phyloP scores from a whole-genome alignment of 2,888 invertebrate genomes.

The Stenodema calcarata region DNA sequence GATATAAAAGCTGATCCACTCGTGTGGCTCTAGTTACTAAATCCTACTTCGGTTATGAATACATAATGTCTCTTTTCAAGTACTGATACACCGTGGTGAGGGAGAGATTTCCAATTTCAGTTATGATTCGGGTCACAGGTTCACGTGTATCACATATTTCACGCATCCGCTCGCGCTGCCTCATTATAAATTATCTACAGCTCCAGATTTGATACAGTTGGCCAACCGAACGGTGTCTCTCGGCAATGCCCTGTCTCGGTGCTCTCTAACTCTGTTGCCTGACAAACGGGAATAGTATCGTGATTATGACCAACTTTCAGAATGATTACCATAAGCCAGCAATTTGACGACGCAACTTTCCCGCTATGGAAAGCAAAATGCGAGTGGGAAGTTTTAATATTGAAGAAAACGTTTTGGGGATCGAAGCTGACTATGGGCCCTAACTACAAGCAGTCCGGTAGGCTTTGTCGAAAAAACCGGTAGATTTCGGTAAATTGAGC shows the following conservation, averaged over 20 bases:
- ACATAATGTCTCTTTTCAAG: background rate
- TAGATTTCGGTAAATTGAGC: too few species aligned
- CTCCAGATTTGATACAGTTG: background rate
- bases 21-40: background rate
- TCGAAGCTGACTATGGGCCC: too few species aligned
- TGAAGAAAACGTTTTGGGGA: too few species aligned
- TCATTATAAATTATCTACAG: background rate
- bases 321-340: slow-evolving; percentile 1
- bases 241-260: background rate
- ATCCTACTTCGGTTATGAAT: background rate
- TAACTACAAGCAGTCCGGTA: too few species aligned
- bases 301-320: background rate
- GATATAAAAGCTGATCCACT: background rate
- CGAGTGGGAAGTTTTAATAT: too few species aligned
- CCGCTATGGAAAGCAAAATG: too few species aligned
- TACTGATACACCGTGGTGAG: background rate
- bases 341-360: background rate
- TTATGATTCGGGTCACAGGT: background rate
- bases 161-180: background rate
- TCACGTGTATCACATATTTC: background rate
- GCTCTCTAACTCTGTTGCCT: background rate
- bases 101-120: background rate
- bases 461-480: too few species aligned
- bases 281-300: background rate
- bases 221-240: background rate